Evolutionary conservation across 2,888 invertebrate genomes (phyloP), one percentile per base, ranked within the genome.

Genomic region (Platycheirus albimanus): DNA sequence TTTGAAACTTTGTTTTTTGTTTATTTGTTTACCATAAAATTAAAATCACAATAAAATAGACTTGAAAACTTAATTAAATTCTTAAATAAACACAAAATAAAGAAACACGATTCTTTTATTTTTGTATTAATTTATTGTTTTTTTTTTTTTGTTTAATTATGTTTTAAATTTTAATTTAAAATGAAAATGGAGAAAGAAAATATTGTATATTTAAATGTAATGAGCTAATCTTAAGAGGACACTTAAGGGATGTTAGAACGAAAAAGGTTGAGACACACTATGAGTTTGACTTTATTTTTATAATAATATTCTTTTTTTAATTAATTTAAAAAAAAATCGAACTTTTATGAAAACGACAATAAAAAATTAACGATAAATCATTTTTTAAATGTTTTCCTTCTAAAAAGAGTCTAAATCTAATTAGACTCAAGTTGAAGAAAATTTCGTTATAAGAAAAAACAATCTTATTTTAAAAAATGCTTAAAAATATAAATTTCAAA

Each of bases 11-110:
- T 70, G 20, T 15, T 30, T 45, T 43, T 63, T 38, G 75, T 71
- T 74, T 81, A 49, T 64, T 70, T n/a, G n/a, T n/a, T 61, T 75
- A 80, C 87, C 87, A 88, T 89, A 86, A 89, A 89, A 90, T 88
- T 90, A 89, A 90, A 90, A 90, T 90, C 90, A 90, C 90, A 90
- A 90, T 90, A 89, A 89, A 88, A 88, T 89, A 90, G 90, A 90
- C 90, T 90, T 89, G 90, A 79, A 72, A 81, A 72, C 76, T 80
- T 84, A 80, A 79, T 80, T 77, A 70, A 61, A 72, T 51, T 61
- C 54, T 64, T 52, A 63, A 15, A 67, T 43, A 52, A 58, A 52
- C n/a, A n/a, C n/a, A 69, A 15, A 63, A 63, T 38, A 15, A 54
- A 24, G 38, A 64, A 43, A 36, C 66, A 38, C 45, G 33, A 8